Base-by-base conservation (phyloP, 2,797 vertebrate species). In the Orestias chungarensis region DNA sequence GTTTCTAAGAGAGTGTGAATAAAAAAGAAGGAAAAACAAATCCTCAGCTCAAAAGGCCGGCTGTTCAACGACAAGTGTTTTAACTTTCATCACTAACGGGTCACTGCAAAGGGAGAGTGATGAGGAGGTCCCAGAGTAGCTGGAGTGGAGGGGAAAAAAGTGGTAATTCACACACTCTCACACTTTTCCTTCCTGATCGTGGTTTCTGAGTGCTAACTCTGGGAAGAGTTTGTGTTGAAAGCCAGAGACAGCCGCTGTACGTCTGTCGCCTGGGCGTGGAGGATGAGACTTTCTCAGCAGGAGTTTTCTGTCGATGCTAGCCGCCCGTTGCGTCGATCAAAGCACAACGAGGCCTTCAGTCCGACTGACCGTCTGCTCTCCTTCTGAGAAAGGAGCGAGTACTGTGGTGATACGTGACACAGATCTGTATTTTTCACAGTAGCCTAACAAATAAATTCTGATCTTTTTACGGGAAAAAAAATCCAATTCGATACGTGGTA, bases 51-150 rank as follows among this genome's bases (percentile, higher is more conserved):
- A 38, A n/a, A 73, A 78, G 75, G 47, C 68, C 47, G 6, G 66
- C 82, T 73, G 75, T 70, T 80, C 62, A 77, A 75, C 6, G 35
- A 80, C 72, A 59, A 83, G 76, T 70, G 79, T 82, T 84, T 85
- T 73, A 85, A 79, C 85, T 86, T 85, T 75, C 73, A 74, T 83
- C 86, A 88, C 66, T 87, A 86, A 89, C 76, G 72, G 80, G 78
- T 87, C 82, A 82, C 80, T 59, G 72, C 68, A 75, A 79, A 74
- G 71, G 62, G 75, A 85, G 85, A 46, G 78, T 85, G 82, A 87
- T 88, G 87, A 83, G 73, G 80, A 74, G 71, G 75, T 90, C 87
- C 88, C 84, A 35, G 23, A 86, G 86, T 82, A 86, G 85, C 88
- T 84, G 74, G 70, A 88, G 87, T 83, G 80, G 74, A 80, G 68